phyloP scores from a whole-genome alignment of 2,797 vertebrate genomes.

The Anguilla anguilla region DNA sequence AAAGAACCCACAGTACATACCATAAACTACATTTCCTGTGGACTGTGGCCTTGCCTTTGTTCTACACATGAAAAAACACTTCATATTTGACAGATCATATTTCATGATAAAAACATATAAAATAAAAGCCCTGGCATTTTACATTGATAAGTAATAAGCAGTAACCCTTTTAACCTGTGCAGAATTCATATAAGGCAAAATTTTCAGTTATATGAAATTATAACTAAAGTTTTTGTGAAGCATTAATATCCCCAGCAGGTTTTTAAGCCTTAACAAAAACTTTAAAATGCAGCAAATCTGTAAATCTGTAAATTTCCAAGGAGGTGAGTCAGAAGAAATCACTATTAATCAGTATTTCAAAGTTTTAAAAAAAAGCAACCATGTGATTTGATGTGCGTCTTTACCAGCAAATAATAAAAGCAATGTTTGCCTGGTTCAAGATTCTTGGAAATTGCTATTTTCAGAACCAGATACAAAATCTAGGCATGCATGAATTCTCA shows the following conservation, averaged over 20 bases:
- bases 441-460: background rate
- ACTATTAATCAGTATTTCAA: background rate
- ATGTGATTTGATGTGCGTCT: background rate
- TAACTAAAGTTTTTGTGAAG: background rate
- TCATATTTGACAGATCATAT: background rate
- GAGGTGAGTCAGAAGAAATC: background rate
- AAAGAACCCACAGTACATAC: background rate
- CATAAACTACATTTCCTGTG: background rate
- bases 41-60: background rate
- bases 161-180: background rate
- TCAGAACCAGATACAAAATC: background rate
- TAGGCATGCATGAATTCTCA: background rate
- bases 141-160: background rate
- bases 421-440: background rate
- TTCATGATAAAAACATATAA: background rate
- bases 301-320: background rate
- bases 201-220: background rate
- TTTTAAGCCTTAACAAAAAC: background rate
- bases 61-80: background rate
- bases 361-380: background rate
- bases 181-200: background rate
- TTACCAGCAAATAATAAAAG: background rate
- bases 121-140: background rate
- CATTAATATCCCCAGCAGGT: background rate
- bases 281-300: background rate